phyloP scores from a whole-genome alignment of 2,888 invertebrate genomes.

The Apoderus coryli region DNA sequence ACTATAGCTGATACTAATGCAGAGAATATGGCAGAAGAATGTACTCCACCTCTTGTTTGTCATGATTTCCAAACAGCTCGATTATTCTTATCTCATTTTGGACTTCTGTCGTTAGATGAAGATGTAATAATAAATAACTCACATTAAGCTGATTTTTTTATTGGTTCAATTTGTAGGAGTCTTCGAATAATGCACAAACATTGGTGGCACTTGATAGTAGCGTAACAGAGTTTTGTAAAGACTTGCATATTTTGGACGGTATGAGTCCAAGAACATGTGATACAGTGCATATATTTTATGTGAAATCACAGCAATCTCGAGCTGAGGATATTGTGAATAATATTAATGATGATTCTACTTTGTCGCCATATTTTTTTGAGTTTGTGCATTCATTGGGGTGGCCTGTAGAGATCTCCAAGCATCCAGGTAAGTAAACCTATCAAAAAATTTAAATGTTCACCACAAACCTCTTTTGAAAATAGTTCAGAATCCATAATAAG shows the following conservation, averaged over 20 bases:
- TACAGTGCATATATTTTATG: conserved; percentile 90
- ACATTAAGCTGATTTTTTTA: conserved; percentile 3
- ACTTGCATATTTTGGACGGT: conserved; percentile 71
- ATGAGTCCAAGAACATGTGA: conserved; percentile 78
- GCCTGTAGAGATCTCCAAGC: conserved; percentile 70
- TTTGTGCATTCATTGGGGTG: conserved; percentile 66
- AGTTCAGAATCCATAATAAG: no score
- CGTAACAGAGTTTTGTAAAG: conserved; percentile 55
- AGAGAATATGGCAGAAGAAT: conserved; percentile 43
- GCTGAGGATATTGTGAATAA: conserved; percentile 71
- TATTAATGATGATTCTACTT: conserved; percentile 37
- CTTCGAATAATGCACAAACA: conserved; percentile 33
- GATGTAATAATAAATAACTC: conserved; percentile 21
- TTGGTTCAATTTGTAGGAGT: conserved; percentile 11
- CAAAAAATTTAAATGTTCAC: not conserved
- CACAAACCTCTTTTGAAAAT: no score
- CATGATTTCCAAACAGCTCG: conserved; percentile 93
- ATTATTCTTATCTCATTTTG: conserved; percentile 90
- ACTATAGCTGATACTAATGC: conserved; percentile 23
- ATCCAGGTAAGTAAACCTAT: conserved; percentile 51
- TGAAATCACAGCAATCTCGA: conserved; percentile 67
- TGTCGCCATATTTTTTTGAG: conserved; percentile 39
- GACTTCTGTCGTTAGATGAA: conserved; percentile 57
- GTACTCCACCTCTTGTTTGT: conserved; percentile 64
- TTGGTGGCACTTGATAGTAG: conserved; percentile 59